Base-by-base conservation (phyloP, 2,888 invertebrate species). In the Cabera pusaria region DNA sequence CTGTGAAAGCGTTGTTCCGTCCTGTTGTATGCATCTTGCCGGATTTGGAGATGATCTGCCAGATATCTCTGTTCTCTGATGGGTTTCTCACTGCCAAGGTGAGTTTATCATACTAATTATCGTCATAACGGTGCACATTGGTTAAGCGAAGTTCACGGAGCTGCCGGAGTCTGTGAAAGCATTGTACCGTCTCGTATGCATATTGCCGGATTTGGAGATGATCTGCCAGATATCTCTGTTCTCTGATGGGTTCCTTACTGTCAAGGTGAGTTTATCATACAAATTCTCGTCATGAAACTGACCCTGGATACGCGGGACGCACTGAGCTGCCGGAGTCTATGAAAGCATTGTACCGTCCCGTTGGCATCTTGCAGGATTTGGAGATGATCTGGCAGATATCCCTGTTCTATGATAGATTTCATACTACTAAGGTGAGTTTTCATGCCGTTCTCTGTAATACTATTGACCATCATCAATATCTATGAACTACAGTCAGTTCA, bases 11-110 rank as follows among this genome's bases (percentile, higher is more conserved):
- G 0, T 82, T 97, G 14, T 98, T 98, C 77, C 90, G 98, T 5
- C 97, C 98, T 0, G 97, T 97, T 1, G 96, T 97, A 1, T 97
- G 97, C 72, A 96, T 97, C 43, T 92, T 96, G 22, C 98, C 98
- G 0, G 97, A 98, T 71, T 84, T 96, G 43, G 97, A 97, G 71
- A 92, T 97, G 85, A 98, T 98, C 59, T 98, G 97, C 72, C 92
- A 95, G 67, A 97, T 98, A 57, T 97, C 97, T 42, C 84, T 98
- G 11, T 97, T 97, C 75, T 96, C 97, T 4, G 97, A 97, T 71
- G 98, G 98, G 3, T 98, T 98, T 73, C 84, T 96, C 0, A 92
- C 95, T 21, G 97, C 97, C 0, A 97, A 97, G 90, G 94, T 95
- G 56, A 49, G 1, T 18, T 1, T 5, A 18, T 11, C 10, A 3